Evolutionary conservation across 2,888 invertebrate genomes (phyloP).

Genomic region (Agapostemon virescens): DNA sequence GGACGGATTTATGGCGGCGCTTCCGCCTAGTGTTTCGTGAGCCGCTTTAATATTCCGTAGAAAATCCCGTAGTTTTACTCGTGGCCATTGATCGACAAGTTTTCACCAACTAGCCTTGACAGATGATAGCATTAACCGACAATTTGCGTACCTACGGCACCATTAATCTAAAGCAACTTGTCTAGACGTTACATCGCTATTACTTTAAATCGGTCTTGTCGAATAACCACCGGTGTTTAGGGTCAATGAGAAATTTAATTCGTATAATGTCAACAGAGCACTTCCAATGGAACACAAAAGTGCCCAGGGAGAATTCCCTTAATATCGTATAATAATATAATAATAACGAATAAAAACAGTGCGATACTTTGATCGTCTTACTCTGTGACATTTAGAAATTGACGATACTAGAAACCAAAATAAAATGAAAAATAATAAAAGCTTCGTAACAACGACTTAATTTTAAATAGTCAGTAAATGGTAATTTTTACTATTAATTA

Average conservation of each 20-base stretch:
- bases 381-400: no score
- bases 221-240: not conserved
- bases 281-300: not conserved
- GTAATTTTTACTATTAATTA: no score
- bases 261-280: not conserved
- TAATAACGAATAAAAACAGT: no score
- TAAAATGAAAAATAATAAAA: no score
- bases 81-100: not conserved
- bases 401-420: no score
- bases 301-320: no score
- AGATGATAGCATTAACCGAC: not conserved
- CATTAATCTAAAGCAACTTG: not conserved
- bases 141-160: not conserved
- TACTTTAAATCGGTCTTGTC: not conserved
- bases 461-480: no score
- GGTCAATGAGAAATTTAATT: not conserved
- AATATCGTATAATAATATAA: no score
- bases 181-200: not conserved
- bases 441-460: no score
- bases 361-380: no score
- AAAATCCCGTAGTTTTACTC: not conserved
- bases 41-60: slow-evolving; percentile 15
- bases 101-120: slow-evolving; percentile 2
- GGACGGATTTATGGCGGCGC: slow-evolving; percentile 16
- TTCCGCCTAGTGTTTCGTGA: slow-evolving; percentile 14